Conservation (phyloP, 2,113 vertebrate genomes). For the Poeciliopsis prolifica region DNA sequence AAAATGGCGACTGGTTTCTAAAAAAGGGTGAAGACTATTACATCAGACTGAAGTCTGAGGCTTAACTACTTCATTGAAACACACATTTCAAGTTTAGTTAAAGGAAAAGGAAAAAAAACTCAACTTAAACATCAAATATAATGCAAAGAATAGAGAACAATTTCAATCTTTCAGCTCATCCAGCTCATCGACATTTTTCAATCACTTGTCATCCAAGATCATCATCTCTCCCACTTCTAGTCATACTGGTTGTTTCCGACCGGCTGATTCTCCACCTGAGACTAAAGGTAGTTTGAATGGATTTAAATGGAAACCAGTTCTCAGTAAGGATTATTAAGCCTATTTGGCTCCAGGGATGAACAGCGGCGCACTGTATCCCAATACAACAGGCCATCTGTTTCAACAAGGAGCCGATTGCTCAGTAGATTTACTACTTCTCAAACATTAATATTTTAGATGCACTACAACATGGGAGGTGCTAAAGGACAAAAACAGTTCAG, state of each 20-base stretch:
- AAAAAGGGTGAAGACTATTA: too few species aligned
- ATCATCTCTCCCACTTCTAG: neutral
- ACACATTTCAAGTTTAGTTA: too few species aligned
- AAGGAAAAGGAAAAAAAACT: too few species aligned
- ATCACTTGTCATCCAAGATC: neutral
- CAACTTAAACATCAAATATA: too few species aligned
- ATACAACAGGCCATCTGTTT: slow-evolving; percentile 14
- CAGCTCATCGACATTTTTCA: neutral
- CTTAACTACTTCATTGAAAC: too few species aligned
- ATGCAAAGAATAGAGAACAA: neutral
- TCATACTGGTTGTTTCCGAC: neutral
- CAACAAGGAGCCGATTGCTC: neutral
- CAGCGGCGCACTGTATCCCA: neutral
- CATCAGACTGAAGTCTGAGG: too few species aligned
- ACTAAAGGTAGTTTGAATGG: slow-evolving; percentile 6
- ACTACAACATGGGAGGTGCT: neutral
- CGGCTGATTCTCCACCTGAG: neutral
- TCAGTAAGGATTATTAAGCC: neutral
- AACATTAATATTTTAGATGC: neutral
- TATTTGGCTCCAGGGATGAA: neutral
- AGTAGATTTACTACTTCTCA: rapidly evolving
- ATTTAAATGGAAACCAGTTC: slow-evolving; percentile 26
- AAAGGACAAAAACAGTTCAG: neutral
- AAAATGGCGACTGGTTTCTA: too few species aligned
- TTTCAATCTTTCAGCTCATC: neutral